Evolutionary conservation across 2,797 vertebrate species (phyloP), one percentile per base, ranked within the genome.

Genomic region (Danio aesculapii): DNA sequence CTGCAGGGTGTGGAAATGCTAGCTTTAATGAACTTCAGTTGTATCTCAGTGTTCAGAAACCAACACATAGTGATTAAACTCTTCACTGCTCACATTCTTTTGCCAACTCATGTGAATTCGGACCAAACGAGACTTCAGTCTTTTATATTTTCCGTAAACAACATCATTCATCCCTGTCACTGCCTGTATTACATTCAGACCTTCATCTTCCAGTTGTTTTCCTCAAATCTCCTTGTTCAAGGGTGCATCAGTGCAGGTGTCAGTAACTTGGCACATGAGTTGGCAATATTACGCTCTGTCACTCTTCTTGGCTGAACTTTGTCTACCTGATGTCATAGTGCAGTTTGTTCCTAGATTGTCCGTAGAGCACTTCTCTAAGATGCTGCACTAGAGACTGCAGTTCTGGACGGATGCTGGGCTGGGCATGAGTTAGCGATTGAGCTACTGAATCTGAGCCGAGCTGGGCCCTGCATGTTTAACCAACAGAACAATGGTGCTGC

Each of bases 381-480:
- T 68, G 53, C 50, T 59, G 76, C 57, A 46, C 70, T 58, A 46
- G 52, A 81, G 75, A 76, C 43, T 62, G 64, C 75, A 46, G 75
- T 62, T 74, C 55, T 76, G 62, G 63, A 73, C 44, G 71, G 77
- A 79, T 62, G 68, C 84, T 83, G 78, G 77, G 61, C 83, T 82
- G 62, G 79, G 86, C 84, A 82, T 86, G 77, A 62, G 69, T 58
- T 53, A 63, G 68, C 63, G 62, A 79, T 55, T 21, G 19, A 80
- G 69, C 78, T 66, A 79, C 77, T 63, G 66, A 81, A 73, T 73
- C 57, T 79, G 67, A 79, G 88, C 84, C 75, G 75, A 89, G 88
- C 91, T 89, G 85, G 90, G 88, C 91, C 90, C 85, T 93, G 94
- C 92, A 94, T 92, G 93, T 88, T 85, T 84, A 78, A 86, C 86